Evolutionary conservation across 2,113 vertebrate genomes (phyloP), one percentile per base, ranked within the genome.

Genomic region (Apistogramma diplotaenia): DNA sequence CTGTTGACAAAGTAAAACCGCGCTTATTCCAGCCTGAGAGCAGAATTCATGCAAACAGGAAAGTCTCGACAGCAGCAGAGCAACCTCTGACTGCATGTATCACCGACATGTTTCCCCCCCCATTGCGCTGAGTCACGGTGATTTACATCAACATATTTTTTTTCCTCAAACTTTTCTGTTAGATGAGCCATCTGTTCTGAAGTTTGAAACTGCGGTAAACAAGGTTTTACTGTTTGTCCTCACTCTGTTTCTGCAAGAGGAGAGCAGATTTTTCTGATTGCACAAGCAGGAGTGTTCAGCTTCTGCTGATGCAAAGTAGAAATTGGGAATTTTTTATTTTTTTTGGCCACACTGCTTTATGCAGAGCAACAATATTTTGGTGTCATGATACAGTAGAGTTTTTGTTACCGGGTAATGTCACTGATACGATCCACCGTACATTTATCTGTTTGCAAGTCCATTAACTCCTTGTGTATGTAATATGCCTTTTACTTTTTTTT

Each of bases 181-280:
- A 4, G 62, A 77, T 73, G 76, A 79, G 56, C 62, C 81, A 81
- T 87, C 81, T 82, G 85, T 46, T 87, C 55, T 31, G 21, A 40
- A 49, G 73, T 80, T 70, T 81, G 3, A 78, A 78, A 54, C 74
- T 67, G 83, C 49, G 61, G 51, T 78, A 70, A 87, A 88, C 82
- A 82, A 76, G 67, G 81, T 89, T 90, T 84, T 76, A 60, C 80
- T 56, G 73, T 84, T 67, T 59, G 74, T 80, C 35, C 15, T 77
- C 43, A n/a, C 57, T 84, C 23, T 4, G 51, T 67, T 61, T 83
- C 60, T 78, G 74, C 60, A 51, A 4, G 7, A 85, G 51, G 29
- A 67, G 40, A 43, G 62, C 83, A 78, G 67, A 15, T 65, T 82
- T 78, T 85, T 65, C 49, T 80, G 19, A 76, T 74, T 43, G 55